Base-by-base conservation (phyloP, 1,140 invertebrate genomes). In the Megalonaias nervosa region DNA sequence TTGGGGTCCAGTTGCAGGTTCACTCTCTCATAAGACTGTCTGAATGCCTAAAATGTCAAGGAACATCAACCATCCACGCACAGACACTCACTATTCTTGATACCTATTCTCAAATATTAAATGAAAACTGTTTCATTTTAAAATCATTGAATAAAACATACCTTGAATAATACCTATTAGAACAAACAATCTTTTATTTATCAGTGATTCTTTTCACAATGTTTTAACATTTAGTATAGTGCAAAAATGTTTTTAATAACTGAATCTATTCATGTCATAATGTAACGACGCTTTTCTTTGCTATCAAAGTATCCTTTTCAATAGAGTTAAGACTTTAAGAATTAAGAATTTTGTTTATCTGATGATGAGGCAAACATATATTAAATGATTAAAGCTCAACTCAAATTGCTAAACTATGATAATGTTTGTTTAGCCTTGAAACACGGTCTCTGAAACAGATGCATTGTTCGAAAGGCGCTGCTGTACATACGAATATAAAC, bases 21-120 rank as follows among this genome's bases (percentile, higher is more conserved):
- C 15, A 73, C 57, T 1, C 61, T 23, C 14, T 75, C 72, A 1
- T 55, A 23, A 11, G 38, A 48, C 38, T 67, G 16, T 75, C 80
- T 77, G 59, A 82, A 85, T 23, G 82, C 84, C 84, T 85, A 65
- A 4, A 19, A 64, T 38, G 69, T 11, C 12, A 55, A 59, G 23
- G 19, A 62, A 19, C 60, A 6, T 62, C 9, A 62, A 23, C 19
- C 23, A 23, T 62, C 61, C 61, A 23, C 14, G 4, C 12, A 26
- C 19, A 68, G 19, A 68, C 13, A 26, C 12, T 16, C 38, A 71
- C 64, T n/a, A 77, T 4, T n/a, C 9, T 19, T 16, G 59, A 81
- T 61, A 62, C 6, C 11, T n/a, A n/a, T n/a, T 11, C 23, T 62
- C 13, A 62, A n/a, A n/a, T n/a, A n/a, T n/a, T n/a, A n/a, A 14